These are phyloP conservation scores for Xestia sexstrigata DNA, from an alignment of 2,888 invertebrate genomes.

Conservation along the genomic window DNA sequence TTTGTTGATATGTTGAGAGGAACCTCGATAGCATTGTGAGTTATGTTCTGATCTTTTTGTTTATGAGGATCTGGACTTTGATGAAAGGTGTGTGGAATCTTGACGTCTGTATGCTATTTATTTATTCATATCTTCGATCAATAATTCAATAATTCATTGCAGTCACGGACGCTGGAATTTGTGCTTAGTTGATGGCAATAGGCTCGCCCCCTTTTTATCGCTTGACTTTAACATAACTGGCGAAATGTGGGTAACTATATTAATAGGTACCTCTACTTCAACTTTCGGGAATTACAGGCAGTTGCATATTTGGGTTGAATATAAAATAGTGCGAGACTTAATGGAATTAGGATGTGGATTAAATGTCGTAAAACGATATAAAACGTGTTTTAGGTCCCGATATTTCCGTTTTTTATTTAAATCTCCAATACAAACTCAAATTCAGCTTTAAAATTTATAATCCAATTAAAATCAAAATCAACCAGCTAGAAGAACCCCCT, in stretches of 20 bases:
- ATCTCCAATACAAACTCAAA: neutral
- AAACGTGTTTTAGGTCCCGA: neutral
- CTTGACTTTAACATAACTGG: no score
- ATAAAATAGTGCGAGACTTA: neutral
- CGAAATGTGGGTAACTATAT: no score
- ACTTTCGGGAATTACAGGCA: no score
- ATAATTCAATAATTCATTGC: no score
- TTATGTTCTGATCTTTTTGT: neutral
- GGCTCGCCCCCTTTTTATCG: no score
- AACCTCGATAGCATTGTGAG: conserved; percentile 1
- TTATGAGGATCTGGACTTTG: neutral
- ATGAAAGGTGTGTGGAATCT: neutral
- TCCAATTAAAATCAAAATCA: conserved; percentile 10
- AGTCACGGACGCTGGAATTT: no score
- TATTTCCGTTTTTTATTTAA: neutral
- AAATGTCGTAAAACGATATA: neutral
- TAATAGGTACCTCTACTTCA: no score
- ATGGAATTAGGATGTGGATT: neutral
- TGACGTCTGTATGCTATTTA: neutral
- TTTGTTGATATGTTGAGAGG: conserved; percentile 19
- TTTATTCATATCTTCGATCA: no score
- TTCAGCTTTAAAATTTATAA: neutral
- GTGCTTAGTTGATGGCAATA: no score
- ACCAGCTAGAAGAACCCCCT: conserved; percentile 4
- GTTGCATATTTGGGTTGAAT: neutral